phyloP scores from a whole-genome alignment of 2,797 vertebrate genomes.

The Pseudopleuronectes americanus region DNA sequence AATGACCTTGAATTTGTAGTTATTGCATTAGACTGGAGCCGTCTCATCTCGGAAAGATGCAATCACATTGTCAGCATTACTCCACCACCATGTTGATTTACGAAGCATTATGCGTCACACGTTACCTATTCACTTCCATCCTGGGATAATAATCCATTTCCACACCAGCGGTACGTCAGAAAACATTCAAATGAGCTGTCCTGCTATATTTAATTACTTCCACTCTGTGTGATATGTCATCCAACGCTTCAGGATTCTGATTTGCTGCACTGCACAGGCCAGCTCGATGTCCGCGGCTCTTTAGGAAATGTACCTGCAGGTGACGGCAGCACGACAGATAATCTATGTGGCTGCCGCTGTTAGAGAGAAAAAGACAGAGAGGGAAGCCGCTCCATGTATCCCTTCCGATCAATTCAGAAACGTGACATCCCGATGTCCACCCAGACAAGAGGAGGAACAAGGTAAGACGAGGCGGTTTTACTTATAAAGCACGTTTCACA shows the following conservation, averaged over 20 bases:
- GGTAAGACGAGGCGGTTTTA: no score
- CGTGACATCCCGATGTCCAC: constrained; percentile 63
- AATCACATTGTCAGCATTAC: constrained; percentile 34
- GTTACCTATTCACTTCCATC: constrained; percentile 28
- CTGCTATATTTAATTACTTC: constrained; percentile 41
- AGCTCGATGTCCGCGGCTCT: constrained; percentile 15
- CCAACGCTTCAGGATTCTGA: constrained; percentile 10
- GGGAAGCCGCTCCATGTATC: constrained; percentile 36
- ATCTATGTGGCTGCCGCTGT: constrained; percentile 46
- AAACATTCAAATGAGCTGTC: constrained; percentile 17
- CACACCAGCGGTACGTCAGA: constrained; percentile 16
- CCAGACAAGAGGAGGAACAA: constrained; percentile 66
- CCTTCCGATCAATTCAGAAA: constrained; percentile 70
- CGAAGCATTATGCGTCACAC: constrained; percentile 26
- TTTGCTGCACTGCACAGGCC: constrained; percentile 19
- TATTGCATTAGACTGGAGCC: neutral
- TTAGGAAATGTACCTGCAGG: constrained; percentile 46
- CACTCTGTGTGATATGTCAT: constrained; percentile 19
- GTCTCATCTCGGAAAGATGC: constrained; percentile 44
- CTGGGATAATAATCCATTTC: constrained; percentile 31
- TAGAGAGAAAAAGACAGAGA: constrained; percentile 45
- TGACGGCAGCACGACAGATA: constrained; percentile 56
- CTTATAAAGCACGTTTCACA: no score
- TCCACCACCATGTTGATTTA: constrained; percentile 50
- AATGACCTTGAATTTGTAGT: constrained; percentile 58